Base-by-base conservation (phyloP, 2,113 vertebrate genomes). In the Tragelaphus scriptus region DNA sequence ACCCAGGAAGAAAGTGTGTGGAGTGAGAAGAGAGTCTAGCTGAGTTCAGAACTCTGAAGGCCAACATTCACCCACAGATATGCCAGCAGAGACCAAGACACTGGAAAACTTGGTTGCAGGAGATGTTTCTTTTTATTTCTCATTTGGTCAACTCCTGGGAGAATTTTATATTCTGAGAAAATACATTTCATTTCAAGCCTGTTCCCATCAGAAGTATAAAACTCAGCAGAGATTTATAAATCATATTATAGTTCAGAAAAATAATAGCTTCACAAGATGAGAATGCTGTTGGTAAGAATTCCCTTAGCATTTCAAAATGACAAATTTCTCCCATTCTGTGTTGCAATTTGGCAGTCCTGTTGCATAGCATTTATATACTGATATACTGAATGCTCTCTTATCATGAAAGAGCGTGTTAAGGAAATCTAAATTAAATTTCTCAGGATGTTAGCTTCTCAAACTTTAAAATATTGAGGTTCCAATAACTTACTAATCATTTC, bases 211-310 rank as follows among this genome's bases (percentile, higher is more conserved):
- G 98, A 97, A 68, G 61, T n/a, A 61, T 92, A 80, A 97, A 6
- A 30, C 36, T 95, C 97, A 97, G 95, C n/a, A 25, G 87, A 98
- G 90, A 97, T 97, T 96, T 77, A 94, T 85, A 98, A 98, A 98
- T 98, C 92, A 93, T 91, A 97, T 97, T 97, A 77, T 21, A 59
- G 92, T 97, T 98, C 96, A 98, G 97, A 95, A 97, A 98, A 98
- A 98, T 9, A 98, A 97, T 95, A 97, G 85, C 94, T 93, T 92
- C 97, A 98, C 96, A 98, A 98, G 97, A 98, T 93, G 61, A 98
- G 98, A 97, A 96, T 98, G 95, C 96, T 97, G 91, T 97, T 98
- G 96, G 71, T 97, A 96, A 98, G 90, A 98, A 98, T 98, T 98
- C 94, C 96, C 82, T 93, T 21, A 92, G 88, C 87, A 98, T 98